Conservation (phyloP, 2,888 invertebrate species). For the Notocelia uddmanniana region DNA sequence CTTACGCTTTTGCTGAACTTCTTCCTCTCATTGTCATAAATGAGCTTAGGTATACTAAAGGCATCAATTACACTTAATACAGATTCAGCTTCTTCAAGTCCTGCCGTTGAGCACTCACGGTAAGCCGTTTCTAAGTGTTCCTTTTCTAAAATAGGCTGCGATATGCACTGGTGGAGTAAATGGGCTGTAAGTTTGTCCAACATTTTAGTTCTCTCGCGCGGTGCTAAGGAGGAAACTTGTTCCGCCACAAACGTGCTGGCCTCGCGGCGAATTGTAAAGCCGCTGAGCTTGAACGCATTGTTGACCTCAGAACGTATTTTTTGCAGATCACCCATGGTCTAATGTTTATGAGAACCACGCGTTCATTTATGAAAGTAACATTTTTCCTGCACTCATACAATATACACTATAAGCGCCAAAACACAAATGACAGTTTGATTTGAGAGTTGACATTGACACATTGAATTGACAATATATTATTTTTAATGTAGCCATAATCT, state of each 20-base stretch:
- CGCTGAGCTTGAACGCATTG: constrained; percentile 90
- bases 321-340: constrained; percentile 73
- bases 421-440: background rate
- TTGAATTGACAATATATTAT: background rate
- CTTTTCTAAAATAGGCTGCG: constrained; percentile 90
- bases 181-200: constrained; percentile 92
- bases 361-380: constrained; percentile 4
- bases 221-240: constrained; percentile 87
- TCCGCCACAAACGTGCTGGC: constrained; percentile 90
- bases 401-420: constrained; percentile 28
- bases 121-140: constrained; percentile 91
- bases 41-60: constrained; percentile 92
- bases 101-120: constrained; percentile 86
- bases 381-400: background rate
- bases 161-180: constrained; percentile 91
- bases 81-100: constrained; percentile 89
- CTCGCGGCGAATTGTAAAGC: constrained; percentile 90
- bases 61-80: constrained; percentile 92
- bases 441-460: background rate
- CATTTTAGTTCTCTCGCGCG: constrained; percentile 88
- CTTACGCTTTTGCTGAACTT: constrained; percentile 87
- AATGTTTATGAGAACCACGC: background rate
- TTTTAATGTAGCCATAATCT: background rate
- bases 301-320: constrained; percentile 87
- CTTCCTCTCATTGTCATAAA: constrained; percentile 91